Evolutionary conservation across 2,797 vertebrate species (phyloP), one percentile per base, ranked within the genome.

Genomic region (Gymnothorax reevesii): DNA sequence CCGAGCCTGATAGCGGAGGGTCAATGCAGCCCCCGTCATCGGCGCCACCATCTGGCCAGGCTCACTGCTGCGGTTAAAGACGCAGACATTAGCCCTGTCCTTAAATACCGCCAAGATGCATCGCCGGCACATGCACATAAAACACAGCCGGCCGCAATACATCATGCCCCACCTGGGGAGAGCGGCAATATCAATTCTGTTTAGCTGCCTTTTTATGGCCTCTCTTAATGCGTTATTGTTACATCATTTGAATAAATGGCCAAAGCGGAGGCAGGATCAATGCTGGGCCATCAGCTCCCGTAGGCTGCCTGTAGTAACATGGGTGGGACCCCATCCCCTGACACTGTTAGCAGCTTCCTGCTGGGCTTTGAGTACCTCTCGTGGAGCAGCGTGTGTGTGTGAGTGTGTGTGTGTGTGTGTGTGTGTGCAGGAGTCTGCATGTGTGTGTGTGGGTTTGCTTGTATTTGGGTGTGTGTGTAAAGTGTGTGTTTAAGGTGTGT

Each of bases 91-190:
- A 86, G 57, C 85, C 85, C 82, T 66, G 82, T 84, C 85, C 85
- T 73, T 86, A 88, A 88, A 88, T 69, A 88, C 85, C 69, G 82
- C 10, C 69, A 79, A 73, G 84, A 83, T 83, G 79, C 82, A 83
- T 77, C 73, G 66, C 84, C 69, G 59, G 75, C 84, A 73, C 60
- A 60, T 79, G 88, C 91, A 87, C 85, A 84, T 83, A 73, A 84
- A 87, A 88, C 90, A 84, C 1, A 33, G 10, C 86, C 42, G 33
- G 84, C 60, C 33, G 79, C 73, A 73, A 88, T 88, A 86, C 87
- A 88, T 88, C 87, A 88, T 64, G 33, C 27, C n/a, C 79, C 82
- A 85, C 64, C 87, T 57, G 59, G 87, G 77, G 87, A 86, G 84
- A 62, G 71, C 20, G 62, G 84, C 57, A 27, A 83, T 77, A 86